Percentiles rank a stretch among this genome's conserved stretches.
phyloP scores from a whole-genome alignment of 2,113 vertebrate species.

The Mionectes macconnelli region DNA sequence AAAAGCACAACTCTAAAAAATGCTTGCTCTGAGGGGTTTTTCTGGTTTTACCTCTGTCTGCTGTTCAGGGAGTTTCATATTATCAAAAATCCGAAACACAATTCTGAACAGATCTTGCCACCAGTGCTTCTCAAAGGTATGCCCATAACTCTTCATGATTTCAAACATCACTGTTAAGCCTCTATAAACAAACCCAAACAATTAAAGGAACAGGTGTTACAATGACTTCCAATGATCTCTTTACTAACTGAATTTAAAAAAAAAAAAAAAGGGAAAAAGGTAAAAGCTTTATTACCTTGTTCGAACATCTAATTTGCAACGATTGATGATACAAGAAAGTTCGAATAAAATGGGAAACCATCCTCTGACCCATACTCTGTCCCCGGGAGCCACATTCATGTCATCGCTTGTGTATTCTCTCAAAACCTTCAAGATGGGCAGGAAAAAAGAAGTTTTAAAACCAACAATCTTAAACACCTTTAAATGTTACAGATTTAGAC shows the following conservation, averaged over 20 bases:
- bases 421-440: slow-evolving; percentile 77
- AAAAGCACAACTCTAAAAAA: background rate
- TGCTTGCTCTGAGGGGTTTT: background rate
- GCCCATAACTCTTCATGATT: slow-evolving; percentile 98
- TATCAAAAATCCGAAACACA: slow-evolving; percentile 97
- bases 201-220: background rate
- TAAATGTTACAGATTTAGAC: background rate
- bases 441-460: background rate
- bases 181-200: slow-evolving; percentile 70
- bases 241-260: background rate
- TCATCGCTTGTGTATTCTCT: slow-evolving; percentile 97
- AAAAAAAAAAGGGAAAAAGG: background rate
- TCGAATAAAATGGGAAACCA: slow-evolving; percentile 99
- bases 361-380: slow-evolving; percentile 96
- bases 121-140: slow-evolving; percentile 96
- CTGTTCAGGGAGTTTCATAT: slow-evolving; percentile 97
- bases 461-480: background rate
- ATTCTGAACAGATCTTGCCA: slow-evolving; percentile 98
- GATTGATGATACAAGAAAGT: slow-evolving; percentile 97
- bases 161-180: slow-evolving; percentile 98
- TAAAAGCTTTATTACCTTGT: slow-evolving; percentile 79
- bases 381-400: slow-evolving; percentile 95
- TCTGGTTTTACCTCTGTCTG: slow-evolving; percentile 87
- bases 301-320: slow-evolving; percentile 94
- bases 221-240: background rate